A percentile compares a stretch with the other conserved stretches of the same genome.
These are phyloP conservation scores for Sycophila sp. DNA, from an alignment of 1,140 invertebrate species.

Conservation along the genomic window DNA sequence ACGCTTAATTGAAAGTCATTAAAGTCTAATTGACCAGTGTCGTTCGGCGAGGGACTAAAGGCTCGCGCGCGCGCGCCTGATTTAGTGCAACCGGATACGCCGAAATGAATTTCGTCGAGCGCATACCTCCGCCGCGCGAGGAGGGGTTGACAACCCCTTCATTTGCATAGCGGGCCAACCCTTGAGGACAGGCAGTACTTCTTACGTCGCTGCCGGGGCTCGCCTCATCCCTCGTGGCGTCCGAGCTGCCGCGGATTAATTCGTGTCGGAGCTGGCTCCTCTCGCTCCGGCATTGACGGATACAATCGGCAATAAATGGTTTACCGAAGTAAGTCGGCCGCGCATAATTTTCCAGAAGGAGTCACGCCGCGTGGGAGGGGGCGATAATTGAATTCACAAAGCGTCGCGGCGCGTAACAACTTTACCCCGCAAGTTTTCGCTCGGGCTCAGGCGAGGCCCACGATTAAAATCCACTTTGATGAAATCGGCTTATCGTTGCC, in stretches of 20 bases:
- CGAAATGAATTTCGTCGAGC: constrained; percentile 36
- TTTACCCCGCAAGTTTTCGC: constrained; percentile 20
- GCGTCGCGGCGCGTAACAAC: not conserved
- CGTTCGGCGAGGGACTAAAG: not conserved
- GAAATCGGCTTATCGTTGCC: constrained; percentile 2
- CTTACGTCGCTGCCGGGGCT: constrained; percentile 20
- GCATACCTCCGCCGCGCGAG: not conserved
- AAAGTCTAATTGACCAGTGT: constrained; percentile 37
- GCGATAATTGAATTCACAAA: constrained; percentile 21
- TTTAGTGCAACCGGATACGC: constrained; percentile 50
- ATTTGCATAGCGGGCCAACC: constrained; percentile 45
- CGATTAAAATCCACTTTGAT: constrained; percentile 29
- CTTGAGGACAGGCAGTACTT: constrained; percentile 37
- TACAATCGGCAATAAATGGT: constrained; percentile 37
- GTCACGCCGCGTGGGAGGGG: too few relatives aligned
- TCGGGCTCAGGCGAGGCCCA: not conserved
- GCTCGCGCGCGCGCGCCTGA: constrained; percentile 39
- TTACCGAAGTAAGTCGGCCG: constrained; percentile 1
- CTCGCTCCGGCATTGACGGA: constrained; percentile 37
- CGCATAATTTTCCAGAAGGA: constrained; percentile 27
- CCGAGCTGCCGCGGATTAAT: constrained; percentile 30
- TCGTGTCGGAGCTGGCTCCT: constrained; percentile 35
- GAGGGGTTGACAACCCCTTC: constrained; percentile 49
- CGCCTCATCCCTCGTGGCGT: constrained; percentile 31
- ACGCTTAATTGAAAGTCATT: constrained; percentile 40